Percentiles rank a stretch among this genome's conserved stretches.
Evolutionary conservation across 2,888 invertebrate genomes (phyloP).

Genomic region (Synergus japonicus): DNA sequence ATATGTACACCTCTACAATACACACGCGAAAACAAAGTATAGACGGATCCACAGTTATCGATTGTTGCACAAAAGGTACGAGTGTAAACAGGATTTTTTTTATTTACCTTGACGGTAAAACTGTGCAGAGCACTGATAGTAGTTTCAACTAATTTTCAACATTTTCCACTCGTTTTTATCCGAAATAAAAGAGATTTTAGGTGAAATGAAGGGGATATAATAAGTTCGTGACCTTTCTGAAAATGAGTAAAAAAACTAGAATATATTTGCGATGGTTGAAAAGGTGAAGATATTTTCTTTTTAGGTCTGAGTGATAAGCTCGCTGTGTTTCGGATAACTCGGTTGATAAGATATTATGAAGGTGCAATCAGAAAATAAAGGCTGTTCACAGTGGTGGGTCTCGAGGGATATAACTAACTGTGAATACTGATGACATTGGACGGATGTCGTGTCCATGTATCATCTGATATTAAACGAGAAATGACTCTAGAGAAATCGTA

Average conservation of each 20-base stretch:
- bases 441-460: constrained; percentile 29
- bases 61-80: background rate
- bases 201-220: background rate
- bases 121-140: background rate
- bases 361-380: constrained; percentile 29
- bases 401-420: constrained; percentile 28
- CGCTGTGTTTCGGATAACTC: background rate
- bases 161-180: background rate
- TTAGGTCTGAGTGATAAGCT: background rate
- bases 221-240: background rate
- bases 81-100: constrained; percentile 20
- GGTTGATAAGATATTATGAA: constrained; percentile 24
- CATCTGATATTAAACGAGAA: constrained; percentile 35
- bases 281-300: background rate
- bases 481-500: constrained; percentile 35
- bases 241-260: background rate
- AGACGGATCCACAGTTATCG: constrained; percentile 19
- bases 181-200: background rate
- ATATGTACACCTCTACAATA: constrained; percentile 11
- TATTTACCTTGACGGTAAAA: background rate
- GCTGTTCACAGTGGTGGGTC: background rate
- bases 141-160: too few species aligned
- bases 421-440: constrained; percentile 39
- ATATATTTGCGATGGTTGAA: too few species aligned
- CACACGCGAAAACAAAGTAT: background rate